Evolutionary conservation across 2,888 invertebrate genomes (phyloP).

Genomic region (Campaea margaritaria): DNA sequence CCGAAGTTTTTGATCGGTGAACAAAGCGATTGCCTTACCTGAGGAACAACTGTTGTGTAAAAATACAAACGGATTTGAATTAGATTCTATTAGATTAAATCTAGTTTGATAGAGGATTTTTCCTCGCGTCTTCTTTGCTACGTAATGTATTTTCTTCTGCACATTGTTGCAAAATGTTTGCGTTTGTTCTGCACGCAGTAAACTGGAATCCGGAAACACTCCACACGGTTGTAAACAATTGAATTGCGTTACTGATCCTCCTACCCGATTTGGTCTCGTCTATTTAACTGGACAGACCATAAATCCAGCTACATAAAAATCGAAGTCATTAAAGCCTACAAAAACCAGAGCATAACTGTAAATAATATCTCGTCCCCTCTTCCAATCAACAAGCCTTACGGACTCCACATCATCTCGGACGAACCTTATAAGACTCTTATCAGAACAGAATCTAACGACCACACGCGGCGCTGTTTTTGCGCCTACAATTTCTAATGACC

Average conservation of each 20-base stretch:
- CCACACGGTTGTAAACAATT: neutral
- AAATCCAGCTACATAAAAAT: slow-evolving; percentile 24
- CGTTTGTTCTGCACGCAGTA: neutral
- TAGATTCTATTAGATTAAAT: neutral
- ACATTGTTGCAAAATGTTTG: neutral
- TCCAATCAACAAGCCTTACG: slow-evolving; percentile 49
- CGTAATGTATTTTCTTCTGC: neutral
- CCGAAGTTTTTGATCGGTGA: slow-evolving; percentile 15
- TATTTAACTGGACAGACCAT: neutral
- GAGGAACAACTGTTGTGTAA: neutral
- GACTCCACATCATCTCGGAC: slow-evolving; percentile 51
- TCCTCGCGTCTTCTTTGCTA: neutral
- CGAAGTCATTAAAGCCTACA: slow-evolving; percentile 26
- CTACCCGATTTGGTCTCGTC: neutral
- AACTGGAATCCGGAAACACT: neutral
- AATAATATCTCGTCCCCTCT: slow-evolving; percentile 47
- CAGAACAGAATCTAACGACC: slow-evolving; percentile 56
- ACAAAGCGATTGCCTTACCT: slow-evolving; percentile 3
- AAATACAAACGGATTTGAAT: neutral
- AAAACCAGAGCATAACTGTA: slow-evolving; percentile 43
- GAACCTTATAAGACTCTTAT: slow-evolving; percentile 57
- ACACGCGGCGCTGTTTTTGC: slow-evolving; percentile 67
- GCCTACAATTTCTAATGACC: slow-evolving; percentile 60
- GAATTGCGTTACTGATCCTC: neutral
- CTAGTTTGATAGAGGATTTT: neutral